phyloP scores from a whole-genome alignment of 64 coral and sea anemone species.

The Platygyra sinensis region DNA sequence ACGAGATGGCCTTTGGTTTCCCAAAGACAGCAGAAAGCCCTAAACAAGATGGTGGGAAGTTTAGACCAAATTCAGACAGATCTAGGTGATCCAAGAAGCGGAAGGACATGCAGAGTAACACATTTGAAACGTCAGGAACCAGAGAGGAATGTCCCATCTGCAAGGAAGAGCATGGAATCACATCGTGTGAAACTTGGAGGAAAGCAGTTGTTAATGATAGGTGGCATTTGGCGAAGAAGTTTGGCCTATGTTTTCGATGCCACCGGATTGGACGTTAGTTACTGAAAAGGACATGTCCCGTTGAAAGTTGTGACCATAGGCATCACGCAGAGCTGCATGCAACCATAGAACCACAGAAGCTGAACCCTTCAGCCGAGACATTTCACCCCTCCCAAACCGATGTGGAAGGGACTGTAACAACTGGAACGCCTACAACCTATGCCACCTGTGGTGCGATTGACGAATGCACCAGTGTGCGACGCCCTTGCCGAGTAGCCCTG shows the following conservation, averaged over 20 bases:
- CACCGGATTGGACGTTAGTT: background rate
- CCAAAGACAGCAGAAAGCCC: background rate
- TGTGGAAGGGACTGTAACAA: background rate
- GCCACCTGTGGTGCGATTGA: background rate
- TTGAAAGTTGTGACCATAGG: background rate
- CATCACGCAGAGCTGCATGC: conserved; percentile 20
- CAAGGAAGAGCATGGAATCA: background rate
- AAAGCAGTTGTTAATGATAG: conserved; percentile 7
- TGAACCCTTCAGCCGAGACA: background rate
- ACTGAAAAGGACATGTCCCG: background rate
- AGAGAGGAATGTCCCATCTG: conserved; percentile 9
- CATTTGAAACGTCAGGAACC: background rate
- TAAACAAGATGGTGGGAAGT: background rate
- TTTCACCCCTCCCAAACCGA: background rate
- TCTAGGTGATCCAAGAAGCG: background rate
- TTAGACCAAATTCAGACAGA: background rate
- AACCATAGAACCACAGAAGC: background rate
- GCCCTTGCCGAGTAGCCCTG: background rate
- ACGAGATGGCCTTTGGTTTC: conserved; percentile 1
- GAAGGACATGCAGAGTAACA: background rate
- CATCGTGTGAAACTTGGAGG: conserved; percentile 37
- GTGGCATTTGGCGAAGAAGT: conserved; percentile 35
- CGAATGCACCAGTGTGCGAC: background rate
- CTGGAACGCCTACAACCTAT: background rate
- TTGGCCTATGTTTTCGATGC: conserved; percentile 22